Conservation (phyloP, 2,888 invertebrate species). For the Phytoseiulus persimilis region DNA sequence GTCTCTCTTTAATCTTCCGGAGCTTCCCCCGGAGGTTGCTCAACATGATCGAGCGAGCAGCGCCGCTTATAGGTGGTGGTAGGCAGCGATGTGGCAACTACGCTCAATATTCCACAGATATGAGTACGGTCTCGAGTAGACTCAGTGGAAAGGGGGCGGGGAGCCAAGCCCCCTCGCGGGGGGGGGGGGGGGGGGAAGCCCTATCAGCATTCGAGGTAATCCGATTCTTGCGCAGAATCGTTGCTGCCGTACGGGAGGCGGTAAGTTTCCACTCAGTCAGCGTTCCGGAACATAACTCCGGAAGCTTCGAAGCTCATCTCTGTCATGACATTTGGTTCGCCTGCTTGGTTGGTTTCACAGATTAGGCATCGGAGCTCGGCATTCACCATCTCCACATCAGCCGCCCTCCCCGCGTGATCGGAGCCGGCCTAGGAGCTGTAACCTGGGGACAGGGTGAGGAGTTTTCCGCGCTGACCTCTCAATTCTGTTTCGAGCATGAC, state of each 20-base stretch:
- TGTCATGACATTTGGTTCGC: background rate
- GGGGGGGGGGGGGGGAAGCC: no score
- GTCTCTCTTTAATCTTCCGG: background rate
- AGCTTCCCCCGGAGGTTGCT: background rate
- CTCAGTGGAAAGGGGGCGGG: no score
- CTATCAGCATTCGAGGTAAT: background rate
- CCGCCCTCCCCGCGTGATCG: no score
- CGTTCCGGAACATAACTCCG: background rate
- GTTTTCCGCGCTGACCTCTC: no score
- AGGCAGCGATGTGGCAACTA: no score
- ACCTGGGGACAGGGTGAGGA: no score
- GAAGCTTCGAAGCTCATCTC: background rate
- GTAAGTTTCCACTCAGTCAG: background rate
- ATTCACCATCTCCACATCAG: background rate
- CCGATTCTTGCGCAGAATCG: background rate
- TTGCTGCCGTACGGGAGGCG: background rate
- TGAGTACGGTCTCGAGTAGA: no score
- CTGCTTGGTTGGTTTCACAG: background rate
- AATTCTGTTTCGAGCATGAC: no score
- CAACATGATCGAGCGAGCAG: background rate
- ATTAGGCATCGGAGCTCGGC: background rate
- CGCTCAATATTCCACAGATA: no score
- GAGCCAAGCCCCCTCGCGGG: no score
- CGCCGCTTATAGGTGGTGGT: background rate
- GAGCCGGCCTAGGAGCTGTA: no score